Conservation (phyloP, 2,797 vertebrate genomes). For the Saxicola maurus region DNA sequence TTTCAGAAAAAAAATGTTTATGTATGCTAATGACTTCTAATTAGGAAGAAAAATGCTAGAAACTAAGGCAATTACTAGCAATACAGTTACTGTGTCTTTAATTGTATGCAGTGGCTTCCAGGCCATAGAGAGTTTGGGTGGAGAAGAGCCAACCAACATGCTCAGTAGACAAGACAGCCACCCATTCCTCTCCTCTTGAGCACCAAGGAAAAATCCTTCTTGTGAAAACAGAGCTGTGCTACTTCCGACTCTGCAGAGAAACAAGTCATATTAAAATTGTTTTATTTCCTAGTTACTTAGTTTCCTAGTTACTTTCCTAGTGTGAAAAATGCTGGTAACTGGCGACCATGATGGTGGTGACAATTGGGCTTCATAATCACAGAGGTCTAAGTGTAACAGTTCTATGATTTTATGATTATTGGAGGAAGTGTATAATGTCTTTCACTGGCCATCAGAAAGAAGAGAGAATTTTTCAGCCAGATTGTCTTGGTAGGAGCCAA, state of each 20-base stretch:
- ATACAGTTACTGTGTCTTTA: not conserved
- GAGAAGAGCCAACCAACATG: not conserved
- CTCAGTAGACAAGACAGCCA: not conserved
- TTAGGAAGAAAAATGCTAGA: not conserved
- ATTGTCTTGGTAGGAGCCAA: not conserved
- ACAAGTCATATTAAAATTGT: not conserved
- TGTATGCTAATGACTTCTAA: not conserved
- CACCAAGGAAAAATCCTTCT: not conserved
- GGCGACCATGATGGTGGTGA: not conserved
- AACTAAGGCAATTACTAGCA: not conserved
- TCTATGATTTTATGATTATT: not conserved
- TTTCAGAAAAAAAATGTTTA: not conserved
- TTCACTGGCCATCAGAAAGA: not conserved
- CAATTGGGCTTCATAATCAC: not conserved
- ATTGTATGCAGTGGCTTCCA: not conserved
- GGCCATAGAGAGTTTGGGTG: not conserved
- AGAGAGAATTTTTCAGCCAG: not conserved
- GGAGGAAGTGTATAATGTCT: not conserved
- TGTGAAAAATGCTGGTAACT: not conserved
- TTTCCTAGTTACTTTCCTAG: not conserved
- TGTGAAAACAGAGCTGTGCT: not conserved
- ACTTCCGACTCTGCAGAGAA: not conserved
- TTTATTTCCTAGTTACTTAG: not conserved
- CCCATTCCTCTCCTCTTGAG: not conserved
- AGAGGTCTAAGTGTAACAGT: not conserved